Evolutionary conservation across 2,113 vertebrate genomes (phyloP), one percentile per base, ranked within the genome.

Genomic region (Chroicocephalus ridibundus): DNA sequence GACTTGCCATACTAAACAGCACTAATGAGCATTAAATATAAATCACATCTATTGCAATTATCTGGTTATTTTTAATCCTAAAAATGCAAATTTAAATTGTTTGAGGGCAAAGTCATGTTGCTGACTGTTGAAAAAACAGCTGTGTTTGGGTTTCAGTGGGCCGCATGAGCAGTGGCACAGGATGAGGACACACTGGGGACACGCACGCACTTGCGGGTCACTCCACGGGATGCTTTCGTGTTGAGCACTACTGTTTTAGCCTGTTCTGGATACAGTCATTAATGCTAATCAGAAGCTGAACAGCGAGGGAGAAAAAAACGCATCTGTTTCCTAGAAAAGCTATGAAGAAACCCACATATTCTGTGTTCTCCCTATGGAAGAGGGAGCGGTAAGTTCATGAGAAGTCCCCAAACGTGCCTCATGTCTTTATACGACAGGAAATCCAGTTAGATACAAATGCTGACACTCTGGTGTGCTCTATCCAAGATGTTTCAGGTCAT

Each of bases 401-500:
- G 38, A 87, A 83, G 85, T 77, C 87, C 90, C 82, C 32, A 77
- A 42, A 94, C 2, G 82, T 83, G 90, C 95, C 86, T 93, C 95
- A 86, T 58, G 64, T 62, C 79, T 86, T 92, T 81, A 88, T 40
- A 88, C 0, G 20, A 93, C 82, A 96, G 93, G 95, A 96, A 96
- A 86, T 92, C 86, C 65, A 96, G 81, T 74, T 87, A 96, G 83
- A 93, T 97, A 95, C 77, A 96, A 82, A 93, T 16, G 85, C 71
- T 85, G 69, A 74, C 90, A 93, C 79, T 81, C 65, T 57, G 49
- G n/a, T 88, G 88, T 86, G 90, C 65, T 74, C 95, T 65, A 46
- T 91, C 66, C 90, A 96, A 95, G 92, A 93, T 69, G 77, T 94
- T 94, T 94, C 95, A 94, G 94, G 85, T 97, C 86, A 97, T 84